Base-by-base conservation (phyloP, 1,140 invertebrate genomes). In the Platorchestia sp. region DNA sequence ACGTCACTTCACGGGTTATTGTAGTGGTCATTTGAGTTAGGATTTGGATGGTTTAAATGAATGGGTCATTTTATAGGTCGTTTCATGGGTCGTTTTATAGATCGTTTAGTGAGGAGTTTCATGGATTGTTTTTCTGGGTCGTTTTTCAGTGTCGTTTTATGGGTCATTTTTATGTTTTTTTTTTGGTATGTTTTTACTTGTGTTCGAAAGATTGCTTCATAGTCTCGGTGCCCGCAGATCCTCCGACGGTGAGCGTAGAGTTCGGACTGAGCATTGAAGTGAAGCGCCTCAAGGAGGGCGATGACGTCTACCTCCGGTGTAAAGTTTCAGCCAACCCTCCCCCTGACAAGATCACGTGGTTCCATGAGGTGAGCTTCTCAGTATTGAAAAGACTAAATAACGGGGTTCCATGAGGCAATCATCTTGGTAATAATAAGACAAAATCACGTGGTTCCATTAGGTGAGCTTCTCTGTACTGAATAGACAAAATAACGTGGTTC, bases 281-380 rank as follows among this genome's bases (percentile, higher is more conserved):
- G 43, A 93, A 47, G 45, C 95, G 86, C 86, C 95, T 95, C 14
- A 95, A 95, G 86, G 95, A 95, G 40, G 95, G 95, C 40, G 87
- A 95, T 40, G 95, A 95, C 95, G 95, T 95, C 10, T 95, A 95
- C 95, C 90, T 95, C 95, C 40, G 45, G 45, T 95, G 95, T n/a
- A 90, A 89, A 95, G 95, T 95, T 45, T 87, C 86, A 27, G 95
- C 95, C 27, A 95, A 95, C 40, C 95, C 95, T 47, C 95, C 95
- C 0, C 86, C 95, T 16, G 95, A 87, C 45, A 90, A 86, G 27
- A 89, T 95, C 14, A 87, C 41, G 44, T 95, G 95, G 95, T 95
- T 89, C n/a, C 95, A 95, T 44, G 95, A 95, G 43, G 95, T 95
- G 45, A 0, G 95, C 47, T n/a, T 14, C 59, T 22, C 59, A 19